A percentile compares a stretch with the other conserved stretches of the same genome.
Evolutionary conservation across 2,888 invertebrate species (phyloP).

Genomic region (Tenthredo amoena): DNA sequence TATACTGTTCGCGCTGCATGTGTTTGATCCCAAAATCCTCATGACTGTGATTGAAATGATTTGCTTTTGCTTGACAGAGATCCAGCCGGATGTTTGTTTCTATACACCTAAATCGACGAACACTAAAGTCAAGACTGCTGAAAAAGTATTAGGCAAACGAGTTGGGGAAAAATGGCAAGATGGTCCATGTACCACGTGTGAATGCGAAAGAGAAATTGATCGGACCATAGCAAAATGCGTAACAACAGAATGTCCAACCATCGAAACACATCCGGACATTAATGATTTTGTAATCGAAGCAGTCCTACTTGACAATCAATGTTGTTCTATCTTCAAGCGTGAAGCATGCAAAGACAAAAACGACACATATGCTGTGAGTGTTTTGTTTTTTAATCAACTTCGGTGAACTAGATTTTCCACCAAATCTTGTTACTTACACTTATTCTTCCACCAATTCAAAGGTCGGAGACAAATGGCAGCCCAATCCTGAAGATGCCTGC

Average conservation of each 20-base stretch:
- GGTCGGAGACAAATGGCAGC: conserved; percentile 69
- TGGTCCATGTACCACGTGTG: conserved; percentile 85
- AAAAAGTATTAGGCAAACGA: conserved; percentile 58
- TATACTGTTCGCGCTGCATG: neutral
- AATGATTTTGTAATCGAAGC: conserved; percentile 81
- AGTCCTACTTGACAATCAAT: conserved; percentile 80
- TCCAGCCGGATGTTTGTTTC: conserved; percentile 84
- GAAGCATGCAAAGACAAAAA: conserved; percentile 81
- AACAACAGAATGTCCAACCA: conserved; percentile 79
- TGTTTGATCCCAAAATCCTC: neutral
- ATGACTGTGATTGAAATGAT: neutral
- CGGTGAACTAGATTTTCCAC: neutral
- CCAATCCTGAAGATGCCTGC: conserved; percentile 67
- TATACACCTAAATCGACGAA: conserved; percentile 81
- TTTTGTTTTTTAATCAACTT: neutral
- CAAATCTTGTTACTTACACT: conserved; percentile 14
- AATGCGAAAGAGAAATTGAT: conserved; percentile 78
- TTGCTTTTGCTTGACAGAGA: conserved; percentile 76
- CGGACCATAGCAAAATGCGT: conserved; percentile 78
- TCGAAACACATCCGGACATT: conserved; percentile 77
- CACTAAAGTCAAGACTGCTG: conserved; percentile 63
- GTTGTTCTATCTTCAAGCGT: conserved; percentile 83
- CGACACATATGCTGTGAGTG: conserved; percentile 66
- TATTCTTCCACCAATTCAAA: conserved; percentile 50
- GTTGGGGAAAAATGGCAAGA: conserved; percentile 84